A percentile compares a stretch with the other conserved stretches of the same genome.
Conservation (phyloP, 1,140 invertebrate species). For the Trichonephila clavata region DNA sequence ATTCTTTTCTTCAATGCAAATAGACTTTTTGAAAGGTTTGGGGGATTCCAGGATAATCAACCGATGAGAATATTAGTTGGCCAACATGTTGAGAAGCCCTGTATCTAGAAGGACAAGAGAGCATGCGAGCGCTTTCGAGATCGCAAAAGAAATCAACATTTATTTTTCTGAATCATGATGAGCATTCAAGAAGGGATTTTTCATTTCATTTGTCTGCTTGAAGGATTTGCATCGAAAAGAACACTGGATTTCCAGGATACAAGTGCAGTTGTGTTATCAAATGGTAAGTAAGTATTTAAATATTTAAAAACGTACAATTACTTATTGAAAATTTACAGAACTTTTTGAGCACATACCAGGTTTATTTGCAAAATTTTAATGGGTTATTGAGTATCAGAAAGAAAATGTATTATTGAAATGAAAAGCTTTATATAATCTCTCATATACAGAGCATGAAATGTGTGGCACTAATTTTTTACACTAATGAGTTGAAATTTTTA, state of each 20-base stretch:
- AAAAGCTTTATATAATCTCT: too few relatives aligned
- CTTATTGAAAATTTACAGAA: too few relatives aligned
- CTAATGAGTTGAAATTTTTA: too few relatives aligned
- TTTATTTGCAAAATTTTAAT: too few relatives aligned
- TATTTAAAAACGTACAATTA: too few relatives aligned
- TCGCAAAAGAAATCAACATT: background rate
- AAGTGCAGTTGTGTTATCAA: conserved; percentile 15
- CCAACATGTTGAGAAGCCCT: background rate
- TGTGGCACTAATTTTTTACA: too few relatives aligned
- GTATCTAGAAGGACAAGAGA: conserved; percentile 6
- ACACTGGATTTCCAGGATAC: background rate
- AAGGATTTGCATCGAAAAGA: conserved; percentile 29
- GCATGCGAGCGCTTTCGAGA: background rate
- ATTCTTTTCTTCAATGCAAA: background rate
- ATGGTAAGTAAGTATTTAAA: background rate
- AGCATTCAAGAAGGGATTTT: conserved; percentile 25
- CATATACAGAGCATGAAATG: too few relatives aligned
- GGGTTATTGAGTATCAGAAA: too few relatives aligned
- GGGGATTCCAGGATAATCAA: background rate
- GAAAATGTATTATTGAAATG: too few relatives aligned
- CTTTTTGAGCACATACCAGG: too few relatives aligned
- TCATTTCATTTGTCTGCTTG: conserved; percentile 4
- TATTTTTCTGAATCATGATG: conserved; percentile 5
- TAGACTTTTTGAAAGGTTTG: background rate
- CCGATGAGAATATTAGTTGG: background rate